These are phyloP conservation scores for Sycophaga agraensis DNA, from an alignment of 1,140 invertebrate species.

Conservation along the genomic window DNA sequence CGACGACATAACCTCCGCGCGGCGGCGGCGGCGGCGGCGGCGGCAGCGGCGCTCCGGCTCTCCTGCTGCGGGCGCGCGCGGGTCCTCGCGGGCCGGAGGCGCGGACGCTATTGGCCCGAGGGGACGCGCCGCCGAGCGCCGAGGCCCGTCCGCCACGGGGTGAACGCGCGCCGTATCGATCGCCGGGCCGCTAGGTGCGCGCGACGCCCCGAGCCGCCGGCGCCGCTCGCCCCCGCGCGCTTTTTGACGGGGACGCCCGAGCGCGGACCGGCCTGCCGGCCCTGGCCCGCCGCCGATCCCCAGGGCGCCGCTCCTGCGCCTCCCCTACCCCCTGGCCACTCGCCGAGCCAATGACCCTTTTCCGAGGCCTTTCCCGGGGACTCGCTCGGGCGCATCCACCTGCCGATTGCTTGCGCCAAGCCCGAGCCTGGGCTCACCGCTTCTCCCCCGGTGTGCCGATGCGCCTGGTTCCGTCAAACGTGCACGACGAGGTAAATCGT, in stretches of 20 bases:
- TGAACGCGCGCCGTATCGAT: constrained; percentile 38
- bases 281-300: background rate
- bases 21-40: no score
- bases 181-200: constrained; percentile 1
- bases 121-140: background rate
- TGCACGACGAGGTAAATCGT: no score
- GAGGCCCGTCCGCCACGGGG: constrained; percentile 13
- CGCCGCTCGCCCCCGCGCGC: background rate
- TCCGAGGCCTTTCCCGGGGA: no score
- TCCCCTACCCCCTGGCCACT: no score
- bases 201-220: background rate
- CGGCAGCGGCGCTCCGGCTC: no score
- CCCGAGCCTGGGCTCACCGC: no score
- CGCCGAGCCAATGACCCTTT: no score
- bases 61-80: background rate
- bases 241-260: background rate
- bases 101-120: constrained; percentile 37
- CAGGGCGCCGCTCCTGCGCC: background rate
- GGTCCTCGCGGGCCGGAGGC: constrained; percentile 33
- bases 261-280: background rate
- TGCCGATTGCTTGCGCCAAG: no score
- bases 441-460: no score
- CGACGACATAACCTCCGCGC: constrained; percentile 33
- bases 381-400: no score
- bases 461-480: no score